Conservation (phyloP, 1,140 invertebrate genomes). For the Stegodyphus mimosarum region DNA sequence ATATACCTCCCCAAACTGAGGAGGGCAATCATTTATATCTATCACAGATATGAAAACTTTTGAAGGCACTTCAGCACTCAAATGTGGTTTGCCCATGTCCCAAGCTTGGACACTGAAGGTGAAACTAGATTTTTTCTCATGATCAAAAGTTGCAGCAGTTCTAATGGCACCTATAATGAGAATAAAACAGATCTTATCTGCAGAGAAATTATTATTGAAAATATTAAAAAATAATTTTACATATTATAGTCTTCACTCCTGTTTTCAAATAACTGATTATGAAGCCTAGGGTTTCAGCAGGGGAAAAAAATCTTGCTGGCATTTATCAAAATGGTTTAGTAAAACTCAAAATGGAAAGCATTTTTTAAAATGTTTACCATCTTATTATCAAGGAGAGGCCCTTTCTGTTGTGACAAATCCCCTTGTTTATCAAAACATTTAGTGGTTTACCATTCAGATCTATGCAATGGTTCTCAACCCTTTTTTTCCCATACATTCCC, state of each 20-base stretch:
- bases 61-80: slow-evolving; percentile 74
- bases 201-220: not conserved
- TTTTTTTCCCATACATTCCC: too few species aligned
- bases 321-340: too few species aligned
- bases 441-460: too few species aligned
- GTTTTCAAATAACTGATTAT: not conserved
- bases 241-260: not conserved
- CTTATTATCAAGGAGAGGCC: too few species aligned
- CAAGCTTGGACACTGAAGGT: slow-evolving; percentile 87
- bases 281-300: too few species aligned
- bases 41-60: slow-evolving; percentile 76
- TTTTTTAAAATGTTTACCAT: too few species aligned
- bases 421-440: too few species aligned
- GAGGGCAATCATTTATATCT: slow-evolving; percentile 90
- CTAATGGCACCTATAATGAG: slow-evolving; percentile 77
- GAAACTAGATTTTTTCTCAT: slow-evolving; percentile 79
- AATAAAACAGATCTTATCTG: not conserved
- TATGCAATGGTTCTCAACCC: too few species aligned
- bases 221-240: not conserved
- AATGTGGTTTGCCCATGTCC: slow-evolving; percentile 82
- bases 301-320: too few species aligned
- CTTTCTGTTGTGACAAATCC: too few species aligned
- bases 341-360: too few species aligned
- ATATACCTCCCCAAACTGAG: slow-evolving; percentile 76
- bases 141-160: slow-evolving; percentile 81